These are phyloP conservation scores for Gorsachius goisagi DNA, from an alignment of 2,113 vertebrate genomes.

Conservation along the genomic window DNA sequence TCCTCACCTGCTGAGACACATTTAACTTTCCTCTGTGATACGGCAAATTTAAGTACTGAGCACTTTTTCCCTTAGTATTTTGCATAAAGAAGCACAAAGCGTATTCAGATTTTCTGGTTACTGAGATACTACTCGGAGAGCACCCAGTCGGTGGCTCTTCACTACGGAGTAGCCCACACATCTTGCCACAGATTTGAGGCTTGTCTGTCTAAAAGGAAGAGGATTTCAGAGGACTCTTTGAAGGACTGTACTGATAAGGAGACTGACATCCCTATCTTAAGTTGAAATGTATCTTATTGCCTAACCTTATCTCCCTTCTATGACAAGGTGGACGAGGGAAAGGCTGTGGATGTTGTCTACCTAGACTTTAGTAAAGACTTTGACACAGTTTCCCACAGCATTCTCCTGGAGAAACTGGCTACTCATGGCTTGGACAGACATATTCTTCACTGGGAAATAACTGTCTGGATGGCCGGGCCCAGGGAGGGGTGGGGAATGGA, in stretches of 20 bases:
- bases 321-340: neutral
- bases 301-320: neutral
- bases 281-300: neutral
- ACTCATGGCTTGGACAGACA: neutral
- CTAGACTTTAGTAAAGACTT: neutral
- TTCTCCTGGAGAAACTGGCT: neutral
- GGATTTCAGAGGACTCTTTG: neutral
- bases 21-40: neutral
- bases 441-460: neutral
- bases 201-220: neutral
- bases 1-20: neutral
- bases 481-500: neutral
- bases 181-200: neutral
- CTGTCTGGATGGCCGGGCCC: neutral
- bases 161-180: neutral
- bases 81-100: neutral
- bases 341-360: neutral
- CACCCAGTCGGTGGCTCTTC: neutral
- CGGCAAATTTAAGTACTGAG: neutral
- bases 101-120: neutral
- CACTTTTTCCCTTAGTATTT: neutral
- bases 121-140: neutral
- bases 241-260: constrained; percentile 26
- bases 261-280: constrained; percentile 26
- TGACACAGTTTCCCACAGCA: neutral